Percentiles rank a stretch among this genome's conserved stretches.
Evolutionary conservation across 2,797 vertebrate species (phyloP).

Genomic region (Molossus alvarezi): DNA sequence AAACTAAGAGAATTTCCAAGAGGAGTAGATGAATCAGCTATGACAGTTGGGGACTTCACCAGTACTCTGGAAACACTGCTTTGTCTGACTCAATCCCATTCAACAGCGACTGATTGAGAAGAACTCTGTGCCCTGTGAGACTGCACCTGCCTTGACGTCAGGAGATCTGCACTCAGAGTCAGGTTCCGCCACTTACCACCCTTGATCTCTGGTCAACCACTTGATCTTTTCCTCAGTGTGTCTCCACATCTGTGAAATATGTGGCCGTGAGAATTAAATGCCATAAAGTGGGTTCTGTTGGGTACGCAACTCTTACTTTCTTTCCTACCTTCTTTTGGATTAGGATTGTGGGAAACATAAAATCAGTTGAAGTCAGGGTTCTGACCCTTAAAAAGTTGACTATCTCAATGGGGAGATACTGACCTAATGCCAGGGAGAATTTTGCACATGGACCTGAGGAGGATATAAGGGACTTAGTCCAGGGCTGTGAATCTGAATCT

Average conservation of each 20-base stretch:
- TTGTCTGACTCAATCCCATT: background rate
- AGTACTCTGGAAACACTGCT: background rate
- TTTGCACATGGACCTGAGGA: background rate
- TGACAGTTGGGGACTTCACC: background rate
- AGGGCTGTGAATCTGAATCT: background rate
- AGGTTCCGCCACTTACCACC: background rate
- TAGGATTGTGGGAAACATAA: background rate
- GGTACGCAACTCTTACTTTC: background rate
- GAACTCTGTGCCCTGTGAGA: background rate
- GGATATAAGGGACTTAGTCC: background rate
- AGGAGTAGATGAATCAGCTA: background rate
- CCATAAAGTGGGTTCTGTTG: background rate
- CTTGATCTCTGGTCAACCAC: background rate
- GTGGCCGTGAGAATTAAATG: background rate
- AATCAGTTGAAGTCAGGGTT: background rate
- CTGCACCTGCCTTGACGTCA: background rate
- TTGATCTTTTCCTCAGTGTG: background rate
- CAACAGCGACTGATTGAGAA: background rate
- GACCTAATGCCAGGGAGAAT: background rate
- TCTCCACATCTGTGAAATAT: background rate
- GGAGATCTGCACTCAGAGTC: background rate
- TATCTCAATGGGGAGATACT: background rate
- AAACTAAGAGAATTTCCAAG: background rate
- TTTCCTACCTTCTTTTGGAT: background rate
- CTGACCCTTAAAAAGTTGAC: background rate